Evolutionary conservation across 2,888 invertebrate genomes (phyloP).

Genomic region (Pachydiplax longipennis): DNA sequence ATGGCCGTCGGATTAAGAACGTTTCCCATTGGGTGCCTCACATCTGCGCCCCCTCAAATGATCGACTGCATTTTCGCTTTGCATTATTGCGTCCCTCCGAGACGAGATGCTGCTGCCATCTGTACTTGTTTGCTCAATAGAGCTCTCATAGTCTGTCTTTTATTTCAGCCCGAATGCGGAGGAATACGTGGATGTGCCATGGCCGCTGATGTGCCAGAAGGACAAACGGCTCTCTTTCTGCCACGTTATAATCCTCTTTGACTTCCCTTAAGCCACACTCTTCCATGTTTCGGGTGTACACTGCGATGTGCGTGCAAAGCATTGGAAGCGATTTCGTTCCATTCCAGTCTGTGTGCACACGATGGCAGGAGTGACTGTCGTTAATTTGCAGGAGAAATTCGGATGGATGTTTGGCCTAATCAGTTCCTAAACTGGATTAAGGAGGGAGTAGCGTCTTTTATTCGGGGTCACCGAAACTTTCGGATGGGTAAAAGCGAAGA

Average conservation of each 20-base stretch:
- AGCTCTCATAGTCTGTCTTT: conserved; percentile 1
- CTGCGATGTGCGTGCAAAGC: not conserved
- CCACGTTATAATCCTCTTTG: not conserved
- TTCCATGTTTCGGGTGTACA: too few relatives aligned
- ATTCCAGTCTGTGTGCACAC: not conserved
- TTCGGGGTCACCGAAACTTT: too few relatives aligned
- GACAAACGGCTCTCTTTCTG: too few relatives aligned
- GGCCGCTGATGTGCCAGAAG: not conserved
- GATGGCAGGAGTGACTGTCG: too few relatives aligned
- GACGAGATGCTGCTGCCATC: not conserved
- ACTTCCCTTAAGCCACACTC: not conserved
- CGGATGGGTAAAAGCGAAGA: too few relatives aligned
- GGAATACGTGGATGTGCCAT: not conserved
- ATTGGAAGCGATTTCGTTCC: not conserved
- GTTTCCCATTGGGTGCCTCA: too few relatives aligned
- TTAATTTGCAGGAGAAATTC: too few relatives aligned
- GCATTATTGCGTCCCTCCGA: not conserved
- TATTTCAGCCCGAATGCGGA: not conserved
- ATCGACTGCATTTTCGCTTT: too few relatives aligned
- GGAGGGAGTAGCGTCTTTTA: too few relatives aligned
- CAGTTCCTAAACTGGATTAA: not conserved
- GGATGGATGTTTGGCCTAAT: not conserved
- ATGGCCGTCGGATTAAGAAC: too few relatives aligned
- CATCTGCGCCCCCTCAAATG: too few relatives aligned
- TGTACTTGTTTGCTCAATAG: conserved; percentile 11